Base-by-base conservation (phyloP, 2,797 vertebrate genomes). In the Acrossocheilus wenchowensis region DNA sequence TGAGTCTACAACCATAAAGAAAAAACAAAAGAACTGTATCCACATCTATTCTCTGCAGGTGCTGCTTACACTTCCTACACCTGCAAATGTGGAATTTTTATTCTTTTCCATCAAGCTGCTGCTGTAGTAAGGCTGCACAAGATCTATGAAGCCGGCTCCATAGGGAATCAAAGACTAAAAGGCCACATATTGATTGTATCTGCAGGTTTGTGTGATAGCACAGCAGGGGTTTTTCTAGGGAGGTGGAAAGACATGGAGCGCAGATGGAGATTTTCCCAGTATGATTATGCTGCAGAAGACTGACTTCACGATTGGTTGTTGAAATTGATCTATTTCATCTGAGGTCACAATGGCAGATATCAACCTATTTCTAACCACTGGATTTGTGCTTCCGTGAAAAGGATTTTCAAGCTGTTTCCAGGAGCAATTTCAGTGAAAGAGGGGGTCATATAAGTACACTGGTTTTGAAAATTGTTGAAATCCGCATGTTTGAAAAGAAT, bases 101-200 rank as follows among this genome's bases (percentile, higher is more conserved):
- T 66, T 60, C 0, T 75, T 26, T 69, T 60, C 26, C 14, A 73
- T 26, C 10, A 0, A 60, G 64, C 36, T 14, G 41, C 50, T 69
- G 50, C 64, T 57, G 36, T 54, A 34, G 84, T 34, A 43, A 74
- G 54, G 78, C 39, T 75, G 60, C 60, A 74, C 57, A 81, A 75
- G 69, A 86, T 86, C 43, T 43, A 64, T 54, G n/a, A 81, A 81
- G 74, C 34, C 78, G 41, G 7, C 45, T 54, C 78, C 26, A 62
- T 19, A 21, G 50, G 52, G 77, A 80, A 80, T 72, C 39, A 86
- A 23, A 81, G 78, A 39, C 54, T 85, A 71, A 75, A 74, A 81
- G 78, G 84, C 23, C 84, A 75, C 17, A 86, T 74, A 81, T 81
- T 81, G 85, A 81, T 64, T 75, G 30, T n/a, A 86, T 81, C 26